Evolutionary conservation across 2,888 invertebrate species (phyloP).

Genomic region (Dermolepida albohirtum): DNA sequence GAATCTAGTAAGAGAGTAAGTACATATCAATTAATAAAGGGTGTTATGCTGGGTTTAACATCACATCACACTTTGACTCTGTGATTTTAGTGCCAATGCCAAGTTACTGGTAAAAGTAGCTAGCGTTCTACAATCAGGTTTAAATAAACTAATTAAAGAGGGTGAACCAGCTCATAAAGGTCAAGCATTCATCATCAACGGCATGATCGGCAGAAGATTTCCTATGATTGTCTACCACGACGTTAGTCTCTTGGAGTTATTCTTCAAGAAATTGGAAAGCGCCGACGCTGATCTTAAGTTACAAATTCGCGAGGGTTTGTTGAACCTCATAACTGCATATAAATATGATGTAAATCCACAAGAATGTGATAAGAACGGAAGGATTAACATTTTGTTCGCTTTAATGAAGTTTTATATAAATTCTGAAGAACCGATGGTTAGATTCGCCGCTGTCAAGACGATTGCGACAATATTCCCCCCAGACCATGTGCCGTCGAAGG

Average conservation of each 20-base stretch:
- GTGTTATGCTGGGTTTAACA: too few species aligned
- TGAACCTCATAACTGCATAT: slow-evolving; percentile 60
- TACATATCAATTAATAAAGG: slow-evolving; percentile 47
- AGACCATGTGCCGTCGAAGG: slow-evolving; percentile 85
- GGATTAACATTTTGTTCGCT: slow-evolving; percentile 65
- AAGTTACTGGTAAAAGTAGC: slow-evolving; percentile 74
- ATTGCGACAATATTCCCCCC: slow-evolving; percentile 84
- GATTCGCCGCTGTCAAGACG: slow-evolving; percentile 87
- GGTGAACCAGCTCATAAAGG: slow-evolving; percentile 73
- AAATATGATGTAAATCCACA: slow-evolving; percentile 58
- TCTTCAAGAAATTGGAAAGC: slow-evolving; percentile 66
- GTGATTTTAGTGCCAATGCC: slow-evolving; percentile 70
- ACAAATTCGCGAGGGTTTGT: slow-evolving; percentile 62
- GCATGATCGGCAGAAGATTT: slow-evolving; percentile 73
- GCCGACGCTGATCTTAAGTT: slow-evolving; percentile 62
- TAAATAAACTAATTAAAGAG: slow-evolving; percentile 78
- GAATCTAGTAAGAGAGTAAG: slow-evolving; percentile 84
- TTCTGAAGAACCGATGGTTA: slow-evolving; percentile 80
- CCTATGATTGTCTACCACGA: slow-evolving; percentile 76
- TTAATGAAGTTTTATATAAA: slow-evolving; percentile 80
- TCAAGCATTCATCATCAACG: slow-evolving; percentile 81
- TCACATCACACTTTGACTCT: too few species aligned
- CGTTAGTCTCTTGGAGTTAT: slow-evolving; percentile 69
- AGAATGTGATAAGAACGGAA: slow-evolving; percentile 60
- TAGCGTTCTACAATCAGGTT: slow-evolving; percentile 78